phyloP scores from a whole-genome alignment of 2,888 invertebrate species.

The Tricholauxania praeusta region DNA sequence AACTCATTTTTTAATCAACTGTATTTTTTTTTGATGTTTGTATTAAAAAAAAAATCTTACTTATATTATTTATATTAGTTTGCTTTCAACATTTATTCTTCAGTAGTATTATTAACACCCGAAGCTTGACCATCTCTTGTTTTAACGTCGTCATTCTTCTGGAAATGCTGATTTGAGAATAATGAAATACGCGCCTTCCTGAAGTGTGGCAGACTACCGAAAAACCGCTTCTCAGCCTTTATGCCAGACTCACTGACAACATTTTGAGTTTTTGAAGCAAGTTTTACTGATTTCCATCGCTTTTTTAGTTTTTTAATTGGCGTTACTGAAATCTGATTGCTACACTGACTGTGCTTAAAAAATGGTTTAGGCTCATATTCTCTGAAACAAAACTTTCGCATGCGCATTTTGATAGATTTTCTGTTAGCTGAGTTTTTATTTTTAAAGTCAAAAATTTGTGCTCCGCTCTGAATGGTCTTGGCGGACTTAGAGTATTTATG shows the following conservation, averaged over 20 bases:
- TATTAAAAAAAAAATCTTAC: too few relatives aligned
- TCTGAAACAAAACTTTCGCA: slow-evolving; percentile 54
- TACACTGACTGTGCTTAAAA: slow-evolving; percentile 32
- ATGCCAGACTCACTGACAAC: slow-evolving; percentile 7
- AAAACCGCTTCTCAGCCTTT: slow-evolving; percentile 42
- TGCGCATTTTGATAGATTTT: slow-evolving; percentile 56
- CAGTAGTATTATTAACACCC: too few relatives aligned
- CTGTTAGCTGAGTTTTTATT: slow-evolving; percentile 35
- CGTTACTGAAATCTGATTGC: background rate
- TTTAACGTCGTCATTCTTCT: background rate
- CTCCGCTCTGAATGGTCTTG: slow-evolving; percentile 5
- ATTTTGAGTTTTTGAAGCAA: slow-evolving; percentile 38
- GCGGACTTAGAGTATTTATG: slow-evolving; percentile 37
- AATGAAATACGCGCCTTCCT: slow-evolving; percentile 43
- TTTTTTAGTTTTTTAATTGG: slow-evolving; percentile 31
- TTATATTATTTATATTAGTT: too few relatives aligned
- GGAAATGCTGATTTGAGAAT: slow-evolving; percentile 40
- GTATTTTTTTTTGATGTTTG: too few relatives aligned
- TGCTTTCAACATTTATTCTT: too few relatives aligned
- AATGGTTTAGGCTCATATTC: slow-evolving; percentile 44
- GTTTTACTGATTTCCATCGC: slow-evolving; percentile 45
- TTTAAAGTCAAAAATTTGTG: slow-evolving; percentile 4
- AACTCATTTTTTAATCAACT: too few relatives aligned
- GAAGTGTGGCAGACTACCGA: slow-evolving; percentile 53
- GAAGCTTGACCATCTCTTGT: too few relatives aligned